Evolutionary conservation across 2,113 vertebrate species (phyloP), one percentile per base, ranked within the genome.

Genomic region (Sylvilagus bachmani): DNA sequence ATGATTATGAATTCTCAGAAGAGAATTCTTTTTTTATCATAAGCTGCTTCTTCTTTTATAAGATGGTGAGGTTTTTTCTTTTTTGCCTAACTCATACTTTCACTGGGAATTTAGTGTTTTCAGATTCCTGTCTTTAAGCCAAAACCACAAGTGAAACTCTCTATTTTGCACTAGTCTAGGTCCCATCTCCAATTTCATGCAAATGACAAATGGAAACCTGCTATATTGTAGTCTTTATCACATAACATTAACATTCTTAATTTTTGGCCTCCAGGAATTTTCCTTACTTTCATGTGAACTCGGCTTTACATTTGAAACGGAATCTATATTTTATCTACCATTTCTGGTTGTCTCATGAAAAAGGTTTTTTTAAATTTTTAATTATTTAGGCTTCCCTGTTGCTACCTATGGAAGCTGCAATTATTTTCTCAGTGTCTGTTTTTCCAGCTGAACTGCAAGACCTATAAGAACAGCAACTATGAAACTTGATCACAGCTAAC

Each of bases 291-390:
- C 55, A 44, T 13, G 24, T 80, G 27, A 49, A 8, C 10, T 74
- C 29, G 85, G 27, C 13, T 53, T 75, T 80, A 13, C 10, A 89
- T 79, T 67, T 90, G 10, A 87, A 87, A 62, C 61, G 10, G 12
- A 78, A 90, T 74, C 53, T 90, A 61, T 84, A 67, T 73, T 55
- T 87, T 78, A 62, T 78, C 77, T 62, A 91, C 21, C 4, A 55
- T n/a, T 91, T 89, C 24, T 51, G 55, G 3, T 73, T 88, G 7
- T 91, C 82, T 91, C 79, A 73, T 85, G 29, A 21, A 89, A 85
- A 82, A 12, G 2, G 5, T 64, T 78, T 78, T 44, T 44, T 44
- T 7, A 44, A 44, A 44, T 62, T 62, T 2, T 25, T 13, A 73
- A 85, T 44, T 70, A 62, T 55, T 87, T 82, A 44, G 36, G 25